These are phyloP conservation scores for Drosophila triauraria DNA, from an alignment of 1,140 invertebrate species.

Conservation along the genomic window DNA sequence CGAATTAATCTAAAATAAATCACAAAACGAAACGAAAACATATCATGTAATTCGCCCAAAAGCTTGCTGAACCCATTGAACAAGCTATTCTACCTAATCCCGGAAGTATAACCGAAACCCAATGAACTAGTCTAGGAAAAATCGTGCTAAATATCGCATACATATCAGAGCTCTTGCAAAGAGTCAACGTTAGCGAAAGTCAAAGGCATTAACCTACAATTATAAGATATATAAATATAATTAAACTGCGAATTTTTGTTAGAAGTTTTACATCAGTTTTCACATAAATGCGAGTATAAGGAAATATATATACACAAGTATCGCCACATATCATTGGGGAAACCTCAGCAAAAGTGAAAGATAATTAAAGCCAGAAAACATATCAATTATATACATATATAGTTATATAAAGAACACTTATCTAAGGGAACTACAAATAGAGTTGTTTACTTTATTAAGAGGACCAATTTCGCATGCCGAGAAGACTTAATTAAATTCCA, in stretches of 20 bases:
- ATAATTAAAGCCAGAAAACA: neutral
- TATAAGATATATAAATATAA: slow-evolving; percentile 22
- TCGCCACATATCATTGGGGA: slow-evolving; percentile 44
- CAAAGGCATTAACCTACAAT: slow-evolving; percentile 33
- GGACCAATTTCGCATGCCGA: slow-evolving; percentile 30
- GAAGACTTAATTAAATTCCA: slow-evolving; percentile 32
- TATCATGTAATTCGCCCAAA: slow-evolving; percentile 66
- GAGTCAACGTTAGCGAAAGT: slow-evolving; percentile 59
- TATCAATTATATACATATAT: slow-evolving; percentile 2
- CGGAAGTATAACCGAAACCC: slow-evolving; percentile 27
- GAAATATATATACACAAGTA: slow-evolving; percentile 26
- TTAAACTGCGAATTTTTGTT: slow-evolving; percentile 57
- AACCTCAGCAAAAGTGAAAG: slow-evolving; percentile 29
- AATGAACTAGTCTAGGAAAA: slow-evolving; percentile 68
- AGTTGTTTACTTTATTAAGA: slow-evolving; percentile 38
- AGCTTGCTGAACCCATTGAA: slow-evolving; percentile 21
- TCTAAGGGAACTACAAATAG: slow-evolving; percentile 4
- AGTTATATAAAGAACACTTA: slow-evolving; percentile 4
- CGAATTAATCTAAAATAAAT: neutral
- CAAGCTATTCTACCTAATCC: slow-evolving; percentile 11
- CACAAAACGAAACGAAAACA: slow-evolving; percentile 27
- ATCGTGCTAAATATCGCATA: slow-evolving; percentile 71
- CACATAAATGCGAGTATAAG: slow-evolving; percentile 1
- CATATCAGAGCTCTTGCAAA: slow-evolving; percentile 78
- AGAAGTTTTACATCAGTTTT: slow-evolving; percentile 58